Percentiles rank a stretch among this genome's conserved stretches.
Evolutionary conservation across 2,797 vertebrate genomes (phyloP).

Genomic region (Psittacula echo): DNA sequence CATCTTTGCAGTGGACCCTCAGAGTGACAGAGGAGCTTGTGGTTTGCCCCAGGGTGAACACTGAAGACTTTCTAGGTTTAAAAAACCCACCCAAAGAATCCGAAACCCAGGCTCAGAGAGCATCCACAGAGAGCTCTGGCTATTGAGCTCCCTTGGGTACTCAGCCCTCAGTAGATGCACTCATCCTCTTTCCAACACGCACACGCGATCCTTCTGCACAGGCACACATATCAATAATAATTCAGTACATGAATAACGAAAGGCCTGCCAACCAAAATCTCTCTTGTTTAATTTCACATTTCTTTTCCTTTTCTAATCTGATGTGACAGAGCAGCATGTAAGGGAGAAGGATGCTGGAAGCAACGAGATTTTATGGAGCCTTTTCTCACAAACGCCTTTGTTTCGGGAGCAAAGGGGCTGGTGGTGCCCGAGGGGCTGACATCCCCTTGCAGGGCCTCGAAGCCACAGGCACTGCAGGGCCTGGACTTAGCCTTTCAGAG

Average conservation of each 20-base stretch:
- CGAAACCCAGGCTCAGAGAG: not conserved
- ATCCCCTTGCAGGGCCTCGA: accelerated
- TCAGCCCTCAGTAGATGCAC: not conserved
- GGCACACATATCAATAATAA: slow-evolving; percentile 44
- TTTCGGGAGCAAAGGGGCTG: not conserved
- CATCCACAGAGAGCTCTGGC: not conserved
- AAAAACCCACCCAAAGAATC: not conserved
- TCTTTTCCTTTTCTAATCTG: not conserved
- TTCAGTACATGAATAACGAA: slow-evolving; percentile 33
- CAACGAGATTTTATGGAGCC: not conserved
- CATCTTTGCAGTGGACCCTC: not conserved
- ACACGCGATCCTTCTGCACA: not conserved
- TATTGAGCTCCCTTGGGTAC: not conserved
- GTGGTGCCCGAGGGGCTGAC: accelerated
- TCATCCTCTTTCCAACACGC: not conserved
- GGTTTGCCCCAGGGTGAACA: not conserved
- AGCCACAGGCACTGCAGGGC: accelerated
- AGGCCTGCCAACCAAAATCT: slow-evolving; percentile 19
- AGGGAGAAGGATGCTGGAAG: not conserved
- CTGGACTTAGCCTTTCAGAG: not conserved
- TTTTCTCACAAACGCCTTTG: not conserved
- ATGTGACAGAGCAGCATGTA: slow-evolving; percentile 1
- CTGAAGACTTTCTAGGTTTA: not conserved
- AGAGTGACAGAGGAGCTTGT: not conserved
- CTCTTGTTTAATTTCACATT: not conserved